These are phyloP conservation scores for Apogon talboti DNA, from an alignment of 2,797 vertebrate genomes.

Conservation along the genomic window DNA sequence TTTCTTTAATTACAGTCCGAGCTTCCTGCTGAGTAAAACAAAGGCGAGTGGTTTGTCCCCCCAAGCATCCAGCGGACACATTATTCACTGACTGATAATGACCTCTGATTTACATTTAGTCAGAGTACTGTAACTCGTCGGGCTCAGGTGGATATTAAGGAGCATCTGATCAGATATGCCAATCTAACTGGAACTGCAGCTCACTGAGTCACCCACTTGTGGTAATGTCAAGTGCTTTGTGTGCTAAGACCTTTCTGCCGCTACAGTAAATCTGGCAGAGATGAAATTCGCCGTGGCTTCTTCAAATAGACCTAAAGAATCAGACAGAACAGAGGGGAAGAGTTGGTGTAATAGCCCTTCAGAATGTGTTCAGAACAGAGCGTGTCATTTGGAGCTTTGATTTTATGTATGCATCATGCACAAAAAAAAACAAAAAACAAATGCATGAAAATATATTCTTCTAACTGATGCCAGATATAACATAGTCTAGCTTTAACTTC, in stretches of 20 bases:
- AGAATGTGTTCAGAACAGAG: conserved; percentile 3
- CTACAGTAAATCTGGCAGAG: conserved; percentile 12
- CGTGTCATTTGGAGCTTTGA: not conserved
- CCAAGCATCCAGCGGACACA: conserved; percentile 9
- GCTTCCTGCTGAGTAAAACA: conserved; percentile 40
- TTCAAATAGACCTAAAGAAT: conserved; percentile 14
- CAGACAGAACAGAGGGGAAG: not conserved
- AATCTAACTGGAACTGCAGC: conserved; percentile 27
- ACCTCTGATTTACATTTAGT: conserved; percentile 40
- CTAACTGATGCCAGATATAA: conserved; percentile 39
- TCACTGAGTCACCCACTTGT: conserved; percentile 26
- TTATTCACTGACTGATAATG: conserved; percentile 48
- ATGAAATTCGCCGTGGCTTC: conserved; percentile 12
- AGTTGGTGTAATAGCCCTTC: not conserved
- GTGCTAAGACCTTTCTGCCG: conserved; percentile 12
- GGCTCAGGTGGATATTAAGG: conserved; percentile 50
- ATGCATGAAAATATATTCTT: conserved; percentile 32
- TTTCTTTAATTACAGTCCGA: conserved; percentile 65
- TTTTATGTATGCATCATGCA: not conserved
- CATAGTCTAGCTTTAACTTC: conserved; percentile 38
- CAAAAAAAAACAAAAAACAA: conserved; percentile 2
- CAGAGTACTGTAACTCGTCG: conserved; percentile 20
- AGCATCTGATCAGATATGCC: conserved; percentile 33
- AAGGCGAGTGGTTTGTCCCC: conserved; percentile 47
- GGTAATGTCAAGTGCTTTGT: conserved; percentile 43